phyloP scores from a whole-genome alignment of 2,888 invertebrate genomes.

The Dasypogon diadema region DNA sequence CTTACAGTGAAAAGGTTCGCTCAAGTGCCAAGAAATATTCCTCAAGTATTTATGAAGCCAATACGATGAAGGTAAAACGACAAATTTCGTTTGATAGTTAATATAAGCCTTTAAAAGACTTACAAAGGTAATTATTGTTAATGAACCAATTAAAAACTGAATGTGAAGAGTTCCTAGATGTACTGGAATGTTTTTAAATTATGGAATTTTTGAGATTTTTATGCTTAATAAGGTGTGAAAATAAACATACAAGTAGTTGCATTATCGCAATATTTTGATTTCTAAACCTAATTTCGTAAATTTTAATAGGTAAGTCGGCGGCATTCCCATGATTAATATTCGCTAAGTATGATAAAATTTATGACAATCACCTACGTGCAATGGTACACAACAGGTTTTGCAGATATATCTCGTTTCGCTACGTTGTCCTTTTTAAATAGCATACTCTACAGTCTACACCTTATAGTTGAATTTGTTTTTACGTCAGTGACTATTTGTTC shows the following conservation, averaged over 20 bases:
- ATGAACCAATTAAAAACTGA: no score
- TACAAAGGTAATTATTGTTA: no score
- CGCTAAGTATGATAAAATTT: no score
- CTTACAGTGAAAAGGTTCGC: conserved; percentile 59
- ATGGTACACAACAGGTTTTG: neutral
- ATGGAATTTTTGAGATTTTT: no score
- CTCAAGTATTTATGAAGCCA: conserved; percentile 31
- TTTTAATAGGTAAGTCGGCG: no score
- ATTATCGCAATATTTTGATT: neutral
- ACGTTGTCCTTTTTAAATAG: neutral
- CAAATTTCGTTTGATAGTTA: conserved; percentile 74
- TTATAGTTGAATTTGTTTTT: conserved; percentile 19
- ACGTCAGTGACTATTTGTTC: conserved; percentile 36
- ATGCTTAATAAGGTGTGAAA: neutral
- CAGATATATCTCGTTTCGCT: neutral
- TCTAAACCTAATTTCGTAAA: no score
- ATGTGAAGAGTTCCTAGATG: neutral
- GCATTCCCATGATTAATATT: no score
- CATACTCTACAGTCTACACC: neutral
- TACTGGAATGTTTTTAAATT: neutral
- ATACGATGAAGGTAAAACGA: conserved; percentile 70
- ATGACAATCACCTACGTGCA: neutral
- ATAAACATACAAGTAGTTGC: neutral
- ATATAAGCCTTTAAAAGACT: neutral
- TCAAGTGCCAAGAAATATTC: conserved; percentile 22